Evolutionary conservation across 2,113 vertebrate species (phyloP).

Genomic region (Choloepus hoffmanni): DNA sequence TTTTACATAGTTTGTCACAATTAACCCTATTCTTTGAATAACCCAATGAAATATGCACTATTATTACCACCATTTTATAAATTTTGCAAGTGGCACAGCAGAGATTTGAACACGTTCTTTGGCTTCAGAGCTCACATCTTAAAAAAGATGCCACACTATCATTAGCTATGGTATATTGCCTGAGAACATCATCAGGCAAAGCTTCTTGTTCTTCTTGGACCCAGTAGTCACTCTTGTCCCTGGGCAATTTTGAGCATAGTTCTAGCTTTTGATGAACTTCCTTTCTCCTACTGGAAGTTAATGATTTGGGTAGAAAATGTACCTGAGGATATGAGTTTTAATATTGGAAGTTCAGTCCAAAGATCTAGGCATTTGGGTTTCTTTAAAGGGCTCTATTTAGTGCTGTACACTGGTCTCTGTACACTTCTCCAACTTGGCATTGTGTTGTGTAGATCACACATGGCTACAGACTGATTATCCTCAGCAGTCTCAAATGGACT

Average conservation of each 20-base stretch:
- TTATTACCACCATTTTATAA: neutral
- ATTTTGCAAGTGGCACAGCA: neutral
- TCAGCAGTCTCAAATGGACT: neutral
- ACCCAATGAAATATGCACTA: neutral
- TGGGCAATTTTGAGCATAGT: neutral
- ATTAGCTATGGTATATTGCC: neutral
- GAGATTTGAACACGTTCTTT: neutral
- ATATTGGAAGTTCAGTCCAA: neutral
- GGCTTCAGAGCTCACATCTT: neutral
- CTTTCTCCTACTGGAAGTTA: slow-evolving; percentile 33
- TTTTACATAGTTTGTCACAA: neutral
- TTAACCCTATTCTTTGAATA: neutral
- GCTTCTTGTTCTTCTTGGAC: neutral
- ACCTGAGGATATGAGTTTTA: neutral
- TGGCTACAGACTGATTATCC: neutral
- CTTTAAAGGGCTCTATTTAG: neutral
- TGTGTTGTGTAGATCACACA: neutral
- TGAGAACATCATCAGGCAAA: neutral
- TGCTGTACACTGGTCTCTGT: neutral
- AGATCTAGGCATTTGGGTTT: neutral
- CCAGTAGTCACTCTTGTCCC: neutral
- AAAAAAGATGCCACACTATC: neutral
- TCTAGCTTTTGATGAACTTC: slow-evolving; percentile 36
- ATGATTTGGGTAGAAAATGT: slow-evolving; percentile 19
- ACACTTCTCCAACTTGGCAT: neutral